Evolutionary conservation across 2,797 vertebrate species (phyloP).

Genomic region (Eremophila alpestris): DNA sequence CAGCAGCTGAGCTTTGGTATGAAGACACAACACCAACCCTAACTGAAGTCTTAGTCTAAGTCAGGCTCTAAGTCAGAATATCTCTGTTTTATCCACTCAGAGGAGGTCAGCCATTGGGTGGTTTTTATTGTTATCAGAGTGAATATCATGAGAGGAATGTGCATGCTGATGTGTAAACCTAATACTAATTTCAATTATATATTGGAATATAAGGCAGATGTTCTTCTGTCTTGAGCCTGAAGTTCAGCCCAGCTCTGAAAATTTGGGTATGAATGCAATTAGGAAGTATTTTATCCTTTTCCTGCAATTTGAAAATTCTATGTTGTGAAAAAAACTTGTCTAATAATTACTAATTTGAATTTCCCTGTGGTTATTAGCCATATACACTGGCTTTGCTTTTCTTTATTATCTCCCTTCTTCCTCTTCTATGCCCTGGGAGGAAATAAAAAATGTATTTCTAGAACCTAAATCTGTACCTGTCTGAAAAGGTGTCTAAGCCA

Average conservation of each 20-base stretch:
- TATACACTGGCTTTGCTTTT: not conserved
- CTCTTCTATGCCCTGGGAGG: not conserved
- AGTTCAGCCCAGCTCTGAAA: not conserved
- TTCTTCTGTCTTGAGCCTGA: not conserved
- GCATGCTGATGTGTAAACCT: not conserved
- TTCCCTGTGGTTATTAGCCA: not conserved
- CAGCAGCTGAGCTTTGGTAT: not conserved
- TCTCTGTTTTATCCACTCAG: not conserved
- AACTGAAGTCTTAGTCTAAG: not conserved
- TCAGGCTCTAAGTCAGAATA: not conserved
- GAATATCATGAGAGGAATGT: not conserved
- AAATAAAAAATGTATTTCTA: not conserved
- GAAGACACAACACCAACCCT: not conserved
- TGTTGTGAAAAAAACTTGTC: not conserved
- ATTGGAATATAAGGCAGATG: not conserved
- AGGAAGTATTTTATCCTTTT: not conserved
- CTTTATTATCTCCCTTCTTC: not conserved
- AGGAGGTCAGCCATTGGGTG: not conserved
- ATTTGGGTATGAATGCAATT: not conserved
- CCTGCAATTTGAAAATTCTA: not conserved
- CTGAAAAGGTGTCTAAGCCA: not conserved
- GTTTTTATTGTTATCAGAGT: not conserved
- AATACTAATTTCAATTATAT: not conserved
- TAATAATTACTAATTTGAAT: not conserved
- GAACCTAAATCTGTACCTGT: not conserved